These are phyloP conservation scores for Trimorus sp. DNA, from an alignment of 2,888 invertebrate species.

Conservation along the genomic window DNA sequence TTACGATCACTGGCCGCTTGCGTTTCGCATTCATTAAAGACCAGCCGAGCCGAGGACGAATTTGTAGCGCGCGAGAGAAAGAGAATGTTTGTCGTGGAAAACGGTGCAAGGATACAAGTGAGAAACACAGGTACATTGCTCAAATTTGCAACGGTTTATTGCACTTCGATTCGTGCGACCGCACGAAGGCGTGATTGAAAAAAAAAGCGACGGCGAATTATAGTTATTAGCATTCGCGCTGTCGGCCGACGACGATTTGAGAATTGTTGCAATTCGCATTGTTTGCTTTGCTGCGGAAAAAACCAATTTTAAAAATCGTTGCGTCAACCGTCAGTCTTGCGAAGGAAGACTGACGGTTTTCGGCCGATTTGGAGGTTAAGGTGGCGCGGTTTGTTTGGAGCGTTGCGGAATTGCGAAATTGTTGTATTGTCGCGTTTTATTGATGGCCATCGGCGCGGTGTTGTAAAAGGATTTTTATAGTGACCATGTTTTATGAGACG, in stretches of 20 bases:
- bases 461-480: too few species aligned
- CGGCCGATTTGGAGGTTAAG: too few species aligned
- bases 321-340: too few species aligned
- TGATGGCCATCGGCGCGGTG: too few species aligned
- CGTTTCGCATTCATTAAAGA: conserved; percentile 47
- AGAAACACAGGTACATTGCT: conserved; percentile 44
- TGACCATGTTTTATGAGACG: too few species aligned
- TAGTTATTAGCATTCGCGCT: conserved; percentile 20
- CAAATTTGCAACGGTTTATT: conserved; percentile 55
- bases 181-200: conserved; percentile 8
- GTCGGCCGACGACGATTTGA: background rate
- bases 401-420: too few species aligned
- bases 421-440: too few species aligned
- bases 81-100: conserved; percentile 56
- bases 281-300: too few species aligned
- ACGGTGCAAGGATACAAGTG: conserved; percentile 49
- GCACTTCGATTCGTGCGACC: conserved; percentile 29
- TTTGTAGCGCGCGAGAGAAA: conserved; percentile 48
- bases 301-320: too few species aligned
- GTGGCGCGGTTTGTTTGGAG: too few species aligned
- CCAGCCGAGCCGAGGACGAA: conserved; percentile 49
- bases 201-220: conserved; percentile 19
- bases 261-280: background rate
- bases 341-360: too few species aligned
- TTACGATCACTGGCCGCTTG: conserved; percentile 46